Evolutionary conservation across 2,113 vertebrate genomes (phyloP), one percentile per base, ranked within the genome.

Genomic region (Solenodon paradoxus): DNA sequence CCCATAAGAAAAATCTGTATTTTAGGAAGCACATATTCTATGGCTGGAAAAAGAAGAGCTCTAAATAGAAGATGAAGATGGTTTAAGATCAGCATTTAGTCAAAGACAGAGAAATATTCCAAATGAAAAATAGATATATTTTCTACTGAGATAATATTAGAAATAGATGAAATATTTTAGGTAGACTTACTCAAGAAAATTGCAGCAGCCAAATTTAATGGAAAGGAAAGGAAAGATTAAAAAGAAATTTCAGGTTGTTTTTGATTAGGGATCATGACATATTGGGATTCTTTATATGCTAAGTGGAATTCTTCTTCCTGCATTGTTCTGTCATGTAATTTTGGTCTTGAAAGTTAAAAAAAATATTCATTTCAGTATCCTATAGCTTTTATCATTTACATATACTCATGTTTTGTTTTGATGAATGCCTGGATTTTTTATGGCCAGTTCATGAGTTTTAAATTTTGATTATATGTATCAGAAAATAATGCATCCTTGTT

Each of bases 401-500:
- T 69, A 35, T 71, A 94, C 72, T 57, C 7, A 81, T 55, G 24
- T 59, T 89, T 11, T 71, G 9, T 84, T 93, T 95, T 95, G 32
- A 88, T 84, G 40, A 93, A 57, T 84, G 24, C 3, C 40, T 83
- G 19, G 55, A 88, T 30, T 85, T 89, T 55, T 89, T 86, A 20
- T 12, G 92, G 49, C 47, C 80, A 75, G 51, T 72, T 96, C 90
- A 68, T 47, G 6, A 81, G 64, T 78, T 92, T 63, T 7, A 64
- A 92, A 92, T 91, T 92, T 94, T 47, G 63, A 77, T 83, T 84
- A 53, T 51, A 90, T 83, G 42, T 55, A 92, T 84, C 69, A 81
- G 66, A 94, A 96, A 96, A 91, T 82, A 85, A 81, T 78, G 38
- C 24, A 59, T 94, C 66, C 93, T 95, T 45, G 79, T 90, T 88